These are phyloP conservation scores for Fopius arisanus DNA, from an alignment of 1,140 invertebrate genomes.

Conservation along the genomic window DNA sequence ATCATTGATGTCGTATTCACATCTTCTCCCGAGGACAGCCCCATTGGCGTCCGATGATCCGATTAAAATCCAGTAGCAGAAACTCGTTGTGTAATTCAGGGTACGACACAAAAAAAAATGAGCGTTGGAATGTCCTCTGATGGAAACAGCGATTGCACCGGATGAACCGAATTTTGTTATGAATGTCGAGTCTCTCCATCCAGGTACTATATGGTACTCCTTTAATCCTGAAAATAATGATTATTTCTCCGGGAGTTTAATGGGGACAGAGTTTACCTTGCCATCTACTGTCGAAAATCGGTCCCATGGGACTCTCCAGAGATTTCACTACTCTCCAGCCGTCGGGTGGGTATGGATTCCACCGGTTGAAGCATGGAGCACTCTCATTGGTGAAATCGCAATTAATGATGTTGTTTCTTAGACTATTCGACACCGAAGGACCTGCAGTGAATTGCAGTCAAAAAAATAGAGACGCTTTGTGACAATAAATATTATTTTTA, in stretches of 20 bases:
- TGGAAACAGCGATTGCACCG: constrained; percentile 25
- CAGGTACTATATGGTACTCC: neutral
- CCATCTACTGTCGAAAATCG: constrained; percentile 34
- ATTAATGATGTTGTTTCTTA: neutral
- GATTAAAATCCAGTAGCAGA: constrained; percentile 40
- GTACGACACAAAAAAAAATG: constrained; percentile 34
- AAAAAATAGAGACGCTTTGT: too few species aligned
- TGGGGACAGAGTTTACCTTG: constrained; percentile 41
- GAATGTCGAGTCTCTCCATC: neutral
- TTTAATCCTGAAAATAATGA: constrained; percentile 28
- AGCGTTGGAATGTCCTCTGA: constrained; percentile 15
- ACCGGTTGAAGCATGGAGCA: neutral
- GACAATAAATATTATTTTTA: too few species aligned
- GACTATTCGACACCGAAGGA: neutral
- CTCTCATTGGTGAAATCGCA: neutral
- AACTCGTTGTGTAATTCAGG: neutral
- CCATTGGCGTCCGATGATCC: constrained; percentile 34
- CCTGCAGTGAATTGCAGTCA: neutral
- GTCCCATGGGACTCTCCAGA: constrained; percentile 14
- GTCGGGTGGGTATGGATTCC: neutral
- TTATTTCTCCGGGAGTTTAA: neutral
- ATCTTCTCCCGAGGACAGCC: constrained; percentile 29
- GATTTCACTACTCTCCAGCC: neutral
- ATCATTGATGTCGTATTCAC: constrained; percentile 13
- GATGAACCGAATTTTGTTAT: neutral